Evolutionary conservation across 2,113 vertebrate species (phyloP), one percentile per base, ranked within the genome.

Genomic region (Hemicordylus capensis): DNA sequence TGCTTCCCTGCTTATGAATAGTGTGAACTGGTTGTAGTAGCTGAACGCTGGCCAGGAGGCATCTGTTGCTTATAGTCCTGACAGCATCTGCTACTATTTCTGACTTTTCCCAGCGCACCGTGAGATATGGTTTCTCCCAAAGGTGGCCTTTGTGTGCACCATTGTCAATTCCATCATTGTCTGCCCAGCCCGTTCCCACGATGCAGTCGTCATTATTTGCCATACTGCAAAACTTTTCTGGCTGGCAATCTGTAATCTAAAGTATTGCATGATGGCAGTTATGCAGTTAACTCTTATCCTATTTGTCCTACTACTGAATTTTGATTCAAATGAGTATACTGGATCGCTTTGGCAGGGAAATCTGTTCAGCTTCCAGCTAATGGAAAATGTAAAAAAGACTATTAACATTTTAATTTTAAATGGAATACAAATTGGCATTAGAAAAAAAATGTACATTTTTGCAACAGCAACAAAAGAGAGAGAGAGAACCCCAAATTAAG

Each of bases 1-100:
- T 84, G 85, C 92, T 91, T 92, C 90, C 85, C 86, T 92, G 89
- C 92, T 84, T 89, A 81, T 93, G 94, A 95, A 92, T 94, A 94
- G 93, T 91, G 96, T 88, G 94, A 95, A 95, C 94, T 92, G 96
- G 96, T 95, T 96, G 95, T 97, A 93, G 96, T 88, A 95, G 95
- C 96, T 95, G 96, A 96, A 96, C 96, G 93, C 94, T 95, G 96
- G 97, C 97, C 97, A 97, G 97, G 96, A 98, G 97, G 98, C 97
- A 97, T 97, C 98, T 98, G 98, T 97, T 98, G 96, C 97, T 96
- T 96, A 90, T 89, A 93, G 96, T 91, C 94, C 94, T 94, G 92
- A 96, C 97, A 98, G 98, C 98, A 98, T 99, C 98, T 99, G 98
- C 97, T 97, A 95, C 97, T 95, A 95, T 96, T 97, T 95, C 97